Base-by-base conservation (phyloP, 2,113 vertebrate genomes). In the Elgaria multicarinata region DNA sequence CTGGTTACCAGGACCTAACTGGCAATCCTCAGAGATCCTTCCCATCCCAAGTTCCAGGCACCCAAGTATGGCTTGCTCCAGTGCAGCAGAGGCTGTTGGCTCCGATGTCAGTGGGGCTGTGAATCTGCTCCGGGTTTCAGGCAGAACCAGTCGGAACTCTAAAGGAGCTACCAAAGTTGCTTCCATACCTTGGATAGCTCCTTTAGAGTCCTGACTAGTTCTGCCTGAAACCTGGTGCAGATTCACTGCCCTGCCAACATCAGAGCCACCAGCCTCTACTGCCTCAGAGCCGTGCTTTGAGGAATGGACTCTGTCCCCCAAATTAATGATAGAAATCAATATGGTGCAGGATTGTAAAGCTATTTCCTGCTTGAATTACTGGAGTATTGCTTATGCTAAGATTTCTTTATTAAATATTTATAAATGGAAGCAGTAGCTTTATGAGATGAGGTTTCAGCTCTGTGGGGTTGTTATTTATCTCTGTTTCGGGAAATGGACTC, bases 401-500 rank as follows among this genome's bases (percentile, higher is more conserved):
- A 20, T 64, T 36, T 84, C 12, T 33, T 53, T 53, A 84, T 82
- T 67, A 82, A 83, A 77, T 64, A 87, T 64, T 50, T 86, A 81
- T 74, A 90, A 75, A 86, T 71, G 85, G 87, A 89, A 72, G 3
- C 83, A 87, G 58, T 33, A 24, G 78, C 18, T 90, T 91, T 55
- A 22, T 93, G 44, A 90, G 6, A 5, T 0, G 1, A 86, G 2
- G 24, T 87, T 75, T 53, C 50, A 8, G 91, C 87, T 77, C 33
- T 64, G 26, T 80, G 86, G 26, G 71, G 12, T 18, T 94, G 20
- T 75, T 79, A 85, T 88, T 80, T 39, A 53, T 46, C 18, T 88
- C 18, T 89, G 33, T 89, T 86, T 91, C 72, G 92, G 85, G 10
- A 42, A 77, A 86, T 88, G 33, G 16, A 36, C 90, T 95, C 82